phyloP scores from a whole-genome alignment of 2,797 vertebrate species.

The Oophaga sylvatica region DNA sequence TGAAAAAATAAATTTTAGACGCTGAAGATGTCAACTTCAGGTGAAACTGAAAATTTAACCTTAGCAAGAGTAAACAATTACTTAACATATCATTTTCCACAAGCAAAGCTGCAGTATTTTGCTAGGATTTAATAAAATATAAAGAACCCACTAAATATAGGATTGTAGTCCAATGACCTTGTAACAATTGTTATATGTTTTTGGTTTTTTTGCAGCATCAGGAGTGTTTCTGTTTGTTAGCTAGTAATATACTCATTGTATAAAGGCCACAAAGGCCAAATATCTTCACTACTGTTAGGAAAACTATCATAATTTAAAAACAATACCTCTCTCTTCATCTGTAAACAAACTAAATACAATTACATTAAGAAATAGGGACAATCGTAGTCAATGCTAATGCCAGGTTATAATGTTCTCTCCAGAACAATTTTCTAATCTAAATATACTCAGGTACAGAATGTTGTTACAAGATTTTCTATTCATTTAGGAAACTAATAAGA shows the following conservation, averaged over 20 bases:
- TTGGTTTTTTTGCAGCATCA: background rate
- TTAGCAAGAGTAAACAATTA: no score
- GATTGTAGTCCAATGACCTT: background rate
- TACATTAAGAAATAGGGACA: slow-evolving; percentile 57
- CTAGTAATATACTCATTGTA: background rate
- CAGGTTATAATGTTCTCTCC: slow-evolving; percentile 57
- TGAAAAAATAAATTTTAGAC: no score
- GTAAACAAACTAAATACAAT: slow-evolving; percentile 51
- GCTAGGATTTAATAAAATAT: background rate
- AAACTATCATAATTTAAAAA: slow-evolving; percentile 8
- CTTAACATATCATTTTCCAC: no score
- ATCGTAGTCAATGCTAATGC: slow-evolving; percentile 54
- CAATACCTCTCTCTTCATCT: slow-evolving; percentile 27
- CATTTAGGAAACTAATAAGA: slow-evolving; percentile 62
- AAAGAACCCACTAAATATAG: background rate
- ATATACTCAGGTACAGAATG: slow-evolving; percentile 60
- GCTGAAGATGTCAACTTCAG: no score
- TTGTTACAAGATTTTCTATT: slow-evolving; percentile 59
- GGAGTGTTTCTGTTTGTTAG: background rate
- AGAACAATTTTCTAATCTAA: slow-evolving; percentile 62
- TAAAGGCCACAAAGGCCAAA: slow-evolving; percentile 29
- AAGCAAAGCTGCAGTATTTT: no score
- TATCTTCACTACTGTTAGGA: background rate
- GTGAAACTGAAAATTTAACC: no score
- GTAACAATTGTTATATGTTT: background rate